Base-by-base conservation (phyloP, 2,888 invertebrate species). In the Melangyna quadrimaculata region DNA sequence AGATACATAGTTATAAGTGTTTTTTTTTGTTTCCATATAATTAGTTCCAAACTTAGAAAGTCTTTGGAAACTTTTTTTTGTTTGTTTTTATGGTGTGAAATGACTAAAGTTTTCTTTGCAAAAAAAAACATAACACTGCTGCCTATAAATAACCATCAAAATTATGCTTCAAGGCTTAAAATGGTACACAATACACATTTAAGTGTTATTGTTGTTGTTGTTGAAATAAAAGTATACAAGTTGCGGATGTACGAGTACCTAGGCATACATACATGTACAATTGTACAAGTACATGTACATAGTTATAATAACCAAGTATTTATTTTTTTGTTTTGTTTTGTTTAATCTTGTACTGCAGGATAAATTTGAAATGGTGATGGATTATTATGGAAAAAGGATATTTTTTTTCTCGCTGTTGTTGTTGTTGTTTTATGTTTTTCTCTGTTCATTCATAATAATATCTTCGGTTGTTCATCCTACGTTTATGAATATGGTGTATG, bases 311-410 rank as follows among this genome's bases (percentile, higher is more conserved):
- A 37, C 22, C 59, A 37, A 59, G 35, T 22, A 17, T 14, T n/a
- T 35, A 37, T 22, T 35, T 35, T 35, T 57, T 35, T 57, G n/a
- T n/a, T 48, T 51, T 37, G 12, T 14, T 37, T 14, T n/a, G 14
- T n/a, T 24, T 24, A n/a, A 51, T 27, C n/a, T 24, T 27, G 3
- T 59, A 22, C 35, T 37, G 59, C 59, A 37, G 35, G 37, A 37
- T 59, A 59, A n/a, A 37, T 59, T 59, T 29, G 19, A 37, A 37
- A 59, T 59, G 22, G 35, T 59, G 59, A 59, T 59, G 59, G 59
- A 59, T 59, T 59, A 37, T 37, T 8, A 37, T 35, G 35, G 37
- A 17, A 59, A 59, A 59, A 59, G 14, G 59, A 35, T 22, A n/a
- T 57, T 10, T 5, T 57, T 55, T n/a, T n/a, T n/a, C n/a, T n/a